A percentile compares a stretch with the other conserved stretches of the same genome.
Evolutionary conservation across 2,888 invertebrate genomes (phyloP).

Genomic region (Tenthredo amoena): DNA sequence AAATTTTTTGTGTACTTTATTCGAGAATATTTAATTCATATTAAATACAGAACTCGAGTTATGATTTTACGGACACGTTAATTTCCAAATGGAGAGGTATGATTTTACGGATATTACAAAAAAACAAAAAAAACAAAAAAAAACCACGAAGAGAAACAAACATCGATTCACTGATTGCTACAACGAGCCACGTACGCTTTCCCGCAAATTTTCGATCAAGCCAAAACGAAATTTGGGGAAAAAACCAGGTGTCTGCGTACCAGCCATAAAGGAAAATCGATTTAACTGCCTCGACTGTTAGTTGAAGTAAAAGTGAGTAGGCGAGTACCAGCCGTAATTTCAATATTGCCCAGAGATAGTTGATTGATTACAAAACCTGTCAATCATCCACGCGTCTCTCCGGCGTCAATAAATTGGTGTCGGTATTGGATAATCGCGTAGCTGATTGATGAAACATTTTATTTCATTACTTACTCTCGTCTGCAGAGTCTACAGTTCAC

Average conservation of each 20-base stretch:
- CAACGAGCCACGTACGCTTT: background rate
- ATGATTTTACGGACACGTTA: background rate
- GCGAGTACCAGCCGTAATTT: slow-evolving; percentile 32
- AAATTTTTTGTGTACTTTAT: background rate
- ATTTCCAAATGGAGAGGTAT: background rate
- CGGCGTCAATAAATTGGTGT: slow-evolving; percentile 30
- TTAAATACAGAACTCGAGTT: background rate
- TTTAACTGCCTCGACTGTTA: background rate
- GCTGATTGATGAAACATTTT: slow-evolving; percentile 48
- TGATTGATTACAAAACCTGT: slow-evolving; percentile 43
- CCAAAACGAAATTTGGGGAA: background rate
- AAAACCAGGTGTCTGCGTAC: slow-evolving; percentile 13
- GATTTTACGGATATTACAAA: background rate
- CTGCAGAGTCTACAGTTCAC: background rate
- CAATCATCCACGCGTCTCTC: slow-evolving; percentile 37
- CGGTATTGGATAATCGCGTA: slow-evolving; percentile 26
- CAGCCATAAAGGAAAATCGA: background rate
- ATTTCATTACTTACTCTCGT: slow-evolving; percentile 28
- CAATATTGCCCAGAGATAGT: slow-evolving; percentile 30
- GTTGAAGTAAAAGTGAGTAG: background rate
- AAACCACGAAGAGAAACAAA: background rate
- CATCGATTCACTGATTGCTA: background rate
- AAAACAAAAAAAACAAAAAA: background rate
- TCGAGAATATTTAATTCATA: background rate
- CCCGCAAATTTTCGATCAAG: background rate